Conservation (phyloP, 2,113 vertebrate species). For the Progne subis region DNA sequence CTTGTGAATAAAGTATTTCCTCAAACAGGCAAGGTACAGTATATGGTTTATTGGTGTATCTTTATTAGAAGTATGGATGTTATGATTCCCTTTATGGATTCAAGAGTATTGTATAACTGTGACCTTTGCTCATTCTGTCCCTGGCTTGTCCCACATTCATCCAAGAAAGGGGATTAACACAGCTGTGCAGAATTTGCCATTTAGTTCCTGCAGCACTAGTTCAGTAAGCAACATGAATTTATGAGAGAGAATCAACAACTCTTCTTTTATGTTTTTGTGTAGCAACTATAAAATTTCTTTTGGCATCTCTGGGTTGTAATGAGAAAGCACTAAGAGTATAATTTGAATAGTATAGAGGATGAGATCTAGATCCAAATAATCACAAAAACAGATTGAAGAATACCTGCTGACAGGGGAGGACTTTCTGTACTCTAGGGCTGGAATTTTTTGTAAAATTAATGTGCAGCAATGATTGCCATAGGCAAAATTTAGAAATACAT, state of each 20-base stretch:
- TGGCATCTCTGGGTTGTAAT: not conserved
- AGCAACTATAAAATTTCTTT: not conserved
- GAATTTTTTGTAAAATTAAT: not conserved
- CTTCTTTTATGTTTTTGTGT: not conserved
- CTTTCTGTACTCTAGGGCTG: not conserved
- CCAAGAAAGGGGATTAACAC: not conserved
- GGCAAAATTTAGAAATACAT: not conserved
- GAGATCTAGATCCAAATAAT: not conserved
- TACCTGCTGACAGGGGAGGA: not conserved
- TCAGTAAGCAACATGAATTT: not conserved
- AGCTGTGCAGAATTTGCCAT: not conserved
- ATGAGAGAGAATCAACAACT: not conserved
- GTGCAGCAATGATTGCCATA: not conserved
- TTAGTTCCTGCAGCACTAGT: not conserved
- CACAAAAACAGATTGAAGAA: not conserved
- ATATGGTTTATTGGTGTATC: not conserved
- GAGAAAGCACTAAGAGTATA: not conserved
- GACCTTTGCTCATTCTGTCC: not conserved
- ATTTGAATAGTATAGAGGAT: not conserved
- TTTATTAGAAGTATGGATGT: not conserved
- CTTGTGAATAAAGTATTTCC: not conserved
- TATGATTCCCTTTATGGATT: not conserved
- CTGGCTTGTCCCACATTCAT: not conserved
- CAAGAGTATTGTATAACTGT: not conserved
- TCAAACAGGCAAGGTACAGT: not conserved